These are phyloP conservation scores for Wasmannia auropunctata DNA, from an alignment of 1,140 invertebrate species.

Conservation along the genomic window DNA sequence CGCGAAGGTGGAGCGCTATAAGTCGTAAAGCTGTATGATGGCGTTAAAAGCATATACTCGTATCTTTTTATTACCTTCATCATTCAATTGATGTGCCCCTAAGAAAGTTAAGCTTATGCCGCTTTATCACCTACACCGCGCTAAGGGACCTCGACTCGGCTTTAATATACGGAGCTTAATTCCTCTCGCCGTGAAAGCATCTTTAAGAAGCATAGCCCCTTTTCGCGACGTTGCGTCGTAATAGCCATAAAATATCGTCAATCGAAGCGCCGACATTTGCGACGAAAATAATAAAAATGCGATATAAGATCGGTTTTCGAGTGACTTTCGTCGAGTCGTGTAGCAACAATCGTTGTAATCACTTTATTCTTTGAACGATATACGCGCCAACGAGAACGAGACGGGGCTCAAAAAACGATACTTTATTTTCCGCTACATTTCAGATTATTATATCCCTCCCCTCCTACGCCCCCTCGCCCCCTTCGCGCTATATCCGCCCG, in stretches of 20 bases:
- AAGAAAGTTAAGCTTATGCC: conserved; percentile 70
- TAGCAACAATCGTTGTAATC: neutral
- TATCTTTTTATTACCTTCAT: conserved; percentile 71
- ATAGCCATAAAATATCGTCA: conserved; percentile 4
- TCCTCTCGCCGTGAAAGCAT: conserved; percentile 23
- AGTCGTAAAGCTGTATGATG: conserved; percentile 59
- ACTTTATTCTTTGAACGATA: neutral
- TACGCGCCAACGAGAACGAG: neutral
- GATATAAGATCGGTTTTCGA: neutral
- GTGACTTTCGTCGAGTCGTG: neutral
- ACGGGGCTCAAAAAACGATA: neutral
- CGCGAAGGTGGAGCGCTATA: conserved; percentile 38
- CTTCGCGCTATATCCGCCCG: neutral
- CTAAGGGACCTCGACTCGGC: conserved; percentile 49
- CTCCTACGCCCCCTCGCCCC: no score
- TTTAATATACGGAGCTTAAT: conserved; percentile 68
- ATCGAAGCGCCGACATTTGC: conserved; percentile 12
- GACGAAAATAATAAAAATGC: neutral
- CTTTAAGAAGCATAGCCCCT: conserved; percentile 25
- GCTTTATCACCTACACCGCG: conserved; percentile 63
- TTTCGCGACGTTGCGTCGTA: neutral
- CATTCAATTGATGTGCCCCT: conserved; percentile 69
- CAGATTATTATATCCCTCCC: conserved; percentile 9
- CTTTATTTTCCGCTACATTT: conserved; percentile 29
- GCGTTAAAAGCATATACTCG: conserved; percentile 72